Conservation (phyloP, 2,888 invertebrate species). For the Antitype chi region DNA sequence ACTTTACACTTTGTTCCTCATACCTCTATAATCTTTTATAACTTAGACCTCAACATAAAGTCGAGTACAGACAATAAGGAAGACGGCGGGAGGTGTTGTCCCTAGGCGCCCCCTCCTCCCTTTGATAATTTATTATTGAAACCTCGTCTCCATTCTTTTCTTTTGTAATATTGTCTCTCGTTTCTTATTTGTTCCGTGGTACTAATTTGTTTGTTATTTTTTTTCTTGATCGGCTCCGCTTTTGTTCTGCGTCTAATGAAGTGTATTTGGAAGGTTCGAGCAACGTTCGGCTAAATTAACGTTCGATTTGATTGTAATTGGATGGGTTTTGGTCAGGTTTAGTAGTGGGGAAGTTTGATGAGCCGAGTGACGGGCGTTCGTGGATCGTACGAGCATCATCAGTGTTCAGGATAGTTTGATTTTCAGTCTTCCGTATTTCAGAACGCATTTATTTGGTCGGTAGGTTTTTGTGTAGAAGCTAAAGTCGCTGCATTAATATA, state of each 20-base stretch:
- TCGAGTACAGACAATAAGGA: conserved; percentile 83
- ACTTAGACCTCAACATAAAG: conserved; percentile 63
- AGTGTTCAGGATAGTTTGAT: conserved; percentile 2
- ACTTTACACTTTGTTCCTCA: no score
- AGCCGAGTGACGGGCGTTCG: conserved; percentile 32
- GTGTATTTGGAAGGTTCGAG: conserved; percentile 48
- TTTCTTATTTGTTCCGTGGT: conserved; percentile 80
- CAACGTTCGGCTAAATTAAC: conserved; percentile 51
- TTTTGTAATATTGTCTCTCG: conserved; percentile 85
- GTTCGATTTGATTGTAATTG: conserved; percentile 59
- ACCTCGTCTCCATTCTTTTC: conserved; percentile 83
- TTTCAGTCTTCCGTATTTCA: conserved; percentile 4
- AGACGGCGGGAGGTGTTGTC: conserved; percentile 84
- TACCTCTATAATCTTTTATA: conserved; percentile 1
- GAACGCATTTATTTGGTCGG: neutral
- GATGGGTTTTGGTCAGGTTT: conserved; percentile 54
- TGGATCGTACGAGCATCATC: neutral
- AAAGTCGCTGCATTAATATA: neutral
- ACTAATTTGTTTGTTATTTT: conserved; percentile 79
- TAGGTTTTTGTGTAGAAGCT: neutral
- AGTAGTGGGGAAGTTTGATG: conserved; percentile 44
- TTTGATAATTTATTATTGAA: conserved; percentile 89
- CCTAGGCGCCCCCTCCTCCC: conserved; percentile 72
- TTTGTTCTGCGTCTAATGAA: conserved; percentile 62
- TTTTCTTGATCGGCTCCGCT: conserved; percentile 60